phyloP scores from a whole-genome alignment of 1,140 invertebrate genomes.

The Centruroides sculpturatus region DNA sequence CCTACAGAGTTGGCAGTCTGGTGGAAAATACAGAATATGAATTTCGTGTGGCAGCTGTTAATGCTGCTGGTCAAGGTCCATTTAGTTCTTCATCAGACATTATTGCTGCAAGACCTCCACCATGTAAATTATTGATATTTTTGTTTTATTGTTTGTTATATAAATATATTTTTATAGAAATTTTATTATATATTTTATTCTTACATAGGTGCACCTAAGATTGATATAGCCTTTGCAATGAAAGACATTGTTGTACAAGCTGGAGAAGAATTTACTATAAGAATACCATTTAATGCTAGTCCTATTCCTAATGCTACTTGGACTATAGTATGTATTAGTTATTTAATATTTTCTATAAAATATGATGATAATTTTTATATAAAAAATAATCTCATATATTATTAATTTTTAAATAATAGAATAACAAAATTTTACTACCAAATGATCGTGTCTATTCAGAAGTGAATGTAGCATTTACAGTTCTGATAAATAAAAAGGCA shows the following conservation, averaged over 20 bases:
- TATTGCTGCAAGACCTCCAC: slow-evolving; percentile 71
- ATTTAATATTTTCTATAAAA: background rate
- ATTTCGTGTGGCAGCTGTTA: slow-evolving; percentile 78
- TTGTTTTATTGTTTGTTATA: background rate
- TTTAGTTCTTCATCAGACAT: slow-evolving; percentile 80
- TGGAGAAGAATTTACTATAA: slow-evolving; percentile 89
- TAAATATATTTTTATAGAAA: background rate
- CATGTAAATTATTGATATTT: slow-evolving; percentile 40
- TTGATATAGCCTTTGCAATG: slow-evolving; percentile 81
- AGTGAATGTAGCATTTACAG: slow-evolving; percentile 59
- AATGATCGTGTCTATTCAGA: slow-evolving; percentile 78
- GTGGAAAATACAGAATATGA: slow-evolving; percentile 85
- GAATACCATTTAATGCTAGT: slow-evolving; percentile 81
- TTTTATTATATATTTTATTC: too few species aligned
- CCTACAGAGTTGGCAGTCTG: slow-evolving; percentile 70
- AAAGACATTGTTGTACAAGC: slow-evolving; percentile 88
- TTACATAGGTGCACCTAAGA: slow-evolving; percentile 55
- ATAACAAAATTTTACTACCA: slow-evolving; percentile 63
- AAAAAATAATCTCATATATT: background rate
- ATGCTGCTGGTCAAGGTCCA: slow-evolving; percentile 55
- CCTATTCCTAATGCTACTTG: slow-evolving; percentile 75
- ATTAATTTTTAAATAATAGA: slow-evolving; percentile 25
- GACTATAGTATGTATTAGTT: slow-evolving; percentile 46
- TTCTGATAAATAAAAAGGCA: slow-evolving; percentile 74
- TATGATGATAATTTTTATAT: background rate